Conservation (phyloP, 2,113 vertebrate species). For the Antechinus flavipes region DNA sequence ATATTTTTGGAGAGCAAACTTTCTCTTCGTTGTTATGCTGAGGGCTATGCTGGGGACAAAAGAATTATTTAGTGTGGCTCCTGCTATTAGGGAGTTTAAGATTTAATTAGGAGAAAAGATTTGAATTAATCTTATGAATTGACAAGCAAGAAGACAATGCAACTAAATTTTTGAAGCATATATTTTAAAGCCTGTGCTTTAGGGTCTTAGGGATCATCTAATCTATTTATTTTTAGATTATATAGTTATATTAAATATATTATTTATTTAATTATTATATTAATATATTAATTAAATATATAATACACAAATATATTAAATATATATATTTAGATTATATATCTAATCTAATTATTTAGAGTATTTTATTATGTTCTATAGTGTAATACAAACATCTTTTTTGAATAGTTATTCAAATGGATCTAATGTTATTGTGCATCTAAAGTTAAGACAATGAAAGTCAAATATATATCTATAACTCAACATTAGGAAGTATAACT, state of each 20-base stretch:
- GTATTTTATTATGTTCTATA: not conserved
- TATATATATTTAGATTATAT: too few species aligned
- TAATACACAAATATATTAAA: too few species aligned
- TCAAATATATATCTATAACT: not conserved
- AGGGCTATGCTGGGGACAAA: not conserved
- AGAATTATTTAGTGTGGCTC: not conserved
- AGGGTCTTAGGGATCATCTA: not conserved
- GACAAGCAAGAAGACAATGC: not conserved
- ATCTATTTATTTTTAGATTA: not conserved
- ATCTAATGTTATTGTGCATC: not conserved
- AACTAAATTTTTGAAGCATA: not conserved
- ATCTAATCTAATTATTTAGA: not conserved
- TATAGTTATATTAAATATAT: too few species aligned
- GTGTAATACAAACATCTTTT: not conserved
- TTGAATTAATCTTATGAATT: not conserved
- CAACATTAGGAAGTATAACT: not conserved
- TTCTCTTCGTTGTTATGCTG: not conserved
- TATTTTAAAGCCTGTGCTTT: not conserved
- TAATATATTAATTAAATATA: too few species aligned
- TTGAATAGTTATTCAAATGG: not conserved
- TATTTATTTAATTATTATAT: too few species aligned
- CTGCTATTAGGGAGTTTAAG: not conserved
- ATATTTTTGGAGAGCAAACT: not conserved
- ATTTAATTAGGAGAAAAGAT: not conserved
- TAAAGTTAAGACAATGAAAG: slow-evolving; percentile 19